Conservation (phyloP, 2,797 vertebrate genomes). For the Emydoidea blandingii region DNA sequence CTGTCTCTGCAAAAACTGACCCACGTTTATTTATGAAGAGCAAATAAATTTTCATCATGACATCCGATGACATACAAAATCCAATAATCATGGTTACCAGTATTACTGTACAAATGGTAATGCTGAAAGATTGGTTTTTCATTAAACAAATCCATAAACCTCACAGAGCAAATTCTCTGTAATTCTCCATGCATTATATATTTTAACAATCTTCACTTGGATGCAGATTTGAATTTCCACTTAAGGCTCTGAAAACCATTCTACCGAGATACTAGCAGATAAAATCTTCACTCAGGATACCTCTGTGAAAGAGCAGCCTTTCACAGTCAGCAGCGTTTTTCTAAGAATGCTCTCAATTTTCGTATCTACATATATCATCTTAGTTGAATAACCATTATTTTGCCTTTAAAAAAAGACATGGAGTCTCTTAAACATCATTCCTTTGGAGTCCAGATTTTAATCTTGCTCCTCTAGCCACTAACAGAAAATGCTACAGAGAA, state of each 20-base stretch:
- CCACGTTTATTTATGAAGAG: neutral
- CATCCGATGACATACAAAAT: neutral
- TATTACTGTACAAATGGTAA: fast-evolving
- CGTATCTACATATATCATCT: constrained; percentile 75
- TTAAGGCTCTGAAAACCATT: constrained; percentile 71
- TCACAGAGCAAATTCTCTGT: constrained; percentile 44
- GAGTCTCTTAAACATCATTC: constrained; percentile 74
- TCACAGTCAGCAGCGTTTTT: constrained; percentile 69
- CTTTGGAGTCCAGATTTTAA: constrained; percentile 71
- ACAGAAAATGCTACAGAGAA: constrained; percentile 43
- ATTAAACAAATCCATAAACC: neutral
- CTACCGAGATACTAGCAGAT: constrained; percentile 73
- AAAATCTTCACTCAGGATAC: constrained; percentile 75
- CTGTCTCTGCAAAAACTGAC: fast-evolving
- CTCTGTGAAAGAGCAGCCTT: constrained; percentile 74
- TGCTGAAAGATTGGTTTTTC: neutral
- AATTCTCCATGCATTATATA: constrained; percentile 63
- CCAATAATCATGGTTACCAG: fast-evolving
- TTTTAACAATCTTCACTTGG: constrained; percentile 71
- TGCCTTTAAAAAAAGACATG: constrained; percentile 55
- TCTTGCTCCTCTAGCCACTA: constrained; percentile 58
- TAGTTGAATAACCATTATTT: constrained; percentile 79
- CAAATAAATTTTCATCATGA: neutral
- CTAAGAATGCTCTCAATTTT: constrained; percentile 78
- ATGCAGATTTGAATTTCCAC: constrained; percentile 75